Percentiles rank a stretch among this genome's conserved stretches.
phyloP scores from a whole-genome alignment of 2,113 vertebrate species.

The Megalops atlanticus region DNA sequence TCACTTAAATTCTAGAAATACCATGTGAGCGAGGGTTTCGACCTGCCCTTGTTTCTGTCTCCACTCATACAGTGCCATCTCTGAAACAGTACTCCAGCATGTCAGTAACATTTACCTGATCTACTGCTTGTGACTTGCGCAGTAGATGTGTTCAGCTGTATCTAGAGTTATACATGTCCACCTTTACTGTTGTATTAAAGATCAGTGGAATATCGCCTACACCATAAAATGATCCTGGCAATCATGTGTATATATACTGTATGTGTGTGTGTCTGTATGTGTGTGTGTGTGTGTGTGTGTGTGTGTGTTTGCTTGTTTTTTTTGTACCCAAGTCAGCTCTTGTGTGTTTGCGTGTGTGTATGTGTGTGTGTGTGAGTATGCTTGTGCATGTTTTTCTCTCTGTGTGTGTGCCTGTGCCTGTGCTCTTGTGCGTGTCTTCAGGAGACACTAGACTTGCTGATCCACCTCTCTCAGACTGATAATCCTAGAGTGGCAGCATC shows the following conservation, averaged over 20 bases:
- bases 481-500: slow-evolving; percentile 17
- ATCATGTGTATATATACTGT: neutral
- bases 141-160: neutral
- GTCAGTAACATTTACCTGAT: neutral
- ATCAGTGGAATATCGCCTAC: neutral
- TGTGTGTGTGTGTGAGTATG: neutral
- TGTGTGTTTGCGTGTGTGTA: neutral
- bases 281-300: neutral
- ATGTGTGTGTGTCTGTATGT: neutral
- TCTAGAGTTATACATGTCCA: neutral
- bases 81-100: neutral
- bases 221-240: neutral
- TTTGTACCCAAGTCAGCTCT: no score
- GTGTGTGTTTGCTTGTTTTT: neutral
- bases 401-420: slow-evolving; percentile 13
- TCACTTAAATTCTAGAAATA: neutral
- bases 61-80: neutral
- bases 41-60: neutral
- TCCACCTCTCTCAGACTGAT: slow-evolving; percentile 23
- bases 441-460: slow-evolving; percentile 13
- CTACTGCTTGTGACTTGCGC: neutral
- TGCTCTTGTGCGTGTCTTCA: neutral
- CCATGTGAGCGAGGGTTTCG: neutral
- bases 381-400: neutral
- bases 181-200: neutral